Evolutionary conservation across 2,797 vertebrate genomes (phyloP), one percentile per base, ranked within the genome.

Genomic region (Carapus acus): DNA sequence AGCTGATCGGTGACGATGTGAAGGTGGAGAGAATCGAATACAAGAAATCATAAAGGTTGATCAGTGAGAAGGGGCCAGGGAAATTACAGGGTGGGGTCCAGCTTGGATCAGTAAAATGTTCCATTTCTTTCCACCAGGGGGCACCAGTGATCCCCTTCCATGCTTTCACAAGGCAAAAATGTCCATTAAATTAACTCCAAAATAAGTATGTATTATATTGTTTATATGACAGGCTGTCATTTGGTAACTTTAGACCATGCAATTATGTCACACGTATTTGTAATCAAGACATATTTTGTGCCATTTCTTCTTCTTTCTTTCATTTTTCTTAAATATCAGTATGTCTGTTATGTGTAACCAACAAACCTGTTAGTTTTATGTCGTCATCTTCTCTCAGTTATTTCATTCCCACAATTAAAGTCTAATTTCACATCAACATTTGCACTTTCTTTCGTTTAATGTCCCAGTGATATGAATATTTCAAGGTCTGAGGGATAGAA

Each of bases 21-120:
- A 99, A 98, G 85, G 96, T 98, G 84, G 96, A 99, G 86, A 88
- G 96, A 83, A 99, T 99, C 4, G 94, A 99, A 82, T 99, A 99
- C 85, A 98, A 98, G 84, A 99, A 99, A 55, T 92, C 91, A 31
- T 98, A 79, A 90, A 91, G 62, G 1, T 3, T 2, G 27, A 34
- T 9, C 31, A 11, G 31, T 27, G 24, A 27, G 24, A 27, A 27
- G 24, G 12, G 37, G 29, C 1, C 43, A 13, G n/a, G 18, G 43
- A 21, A 38, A 37, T 27, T 5, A 5, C 9, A 27, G 41, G 3
- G 46, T 31, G 54, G 43, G 55, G 4, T 4, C 50, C 51, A 38
- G 14, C 3, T 19, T 48, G 62, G 67, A 60, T 71, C 67, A 49
- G 52, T 67, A 67, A 67, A 43, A 73, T 39, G 23, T 76, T 80